A percentile compares a stretch with the other conserved stretches of the same genome.
phyloP scores from a whole-genome alignment of 2,113 vertebrate species.

The Channa argus region DNA sequence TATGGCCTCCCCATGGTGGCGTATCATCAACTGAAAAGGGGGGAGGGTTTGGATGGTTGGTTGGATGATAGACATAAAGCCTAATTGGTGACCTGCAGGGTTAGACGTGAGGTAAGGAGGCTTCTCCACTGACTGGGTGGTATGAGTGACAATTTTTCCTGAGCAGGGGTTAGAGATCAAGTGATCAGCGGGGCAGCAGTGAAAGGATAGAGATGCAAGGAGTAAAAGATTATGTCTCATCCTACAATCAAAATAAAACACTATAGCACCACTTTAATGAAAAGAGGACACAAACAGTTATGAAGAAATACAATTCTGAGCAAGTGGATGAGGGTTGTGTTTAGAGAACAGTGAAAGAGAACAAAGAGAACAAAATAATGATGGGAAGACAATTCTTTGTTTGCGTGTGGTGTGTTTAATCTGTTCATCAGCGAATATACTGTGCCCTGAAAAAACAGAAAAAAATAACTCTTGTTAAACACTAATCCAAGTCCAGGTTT shows the following conservation, averaged over 20 bases:
- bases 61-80: conserved; percentile 74
- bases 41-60: conserved; percentile 25
- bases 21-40: conserved; percentile 70
- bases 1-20: conserved; percentile 73
- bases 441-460: conserved; percentile 14
- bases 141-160: conserved; percentile 75
- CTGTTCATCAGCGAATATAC: conserved; percentile 33
- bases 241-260: conserved; percentile 13
- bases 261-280: conserved; percentile 21
- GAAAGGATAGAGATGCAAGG: conserved; percentile 48
- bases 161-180: conserved; percentile 76
- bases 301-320: background rate
- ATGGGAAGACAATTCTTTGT: conserved; percentile 24
- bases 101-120: conserved; percentile 69
- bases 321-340: background rate
- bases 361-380: conserved; percentile 20
- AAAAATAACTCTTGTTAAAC: conserved; percentile 48
- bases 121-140: conserved; percentile 69
- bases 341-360: background rate
- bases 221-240: conserved; percentile 10
- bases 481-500: conserved; percentile 61
- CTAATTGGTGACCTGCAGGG: conserved; percentile 80
- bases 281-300: background rate
- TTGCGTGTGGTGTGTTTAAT: conserved; percentile 28
- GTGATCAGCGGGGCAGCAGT: conserved; percentile 58